Conservation (phyloP, 2,113 vertebrate genomes). For the Gavialis gangeticus region DNA sequence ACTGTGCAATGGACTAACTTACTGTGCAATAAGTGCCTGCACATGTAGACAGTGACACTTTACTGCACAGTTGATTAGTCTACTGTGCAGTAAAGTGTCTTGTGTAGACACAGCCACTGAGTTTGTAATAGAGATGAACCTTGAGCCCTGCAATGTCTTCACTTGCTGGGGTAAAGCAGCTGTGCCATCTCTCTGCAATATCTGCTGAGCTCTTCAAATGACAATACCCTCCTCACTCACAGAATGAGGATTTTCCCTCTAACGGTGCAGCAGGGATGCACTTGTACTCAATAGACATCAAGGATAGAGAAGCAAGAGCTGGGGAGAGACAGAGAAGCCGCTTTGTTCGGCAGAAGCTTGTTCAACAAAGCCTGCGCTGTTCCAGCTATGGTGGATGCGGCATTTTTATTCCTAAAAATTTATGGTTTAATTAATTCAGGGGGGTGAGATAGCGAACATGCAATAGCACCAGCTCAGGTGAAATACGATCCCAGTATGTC, state of each 20-base stretch:
- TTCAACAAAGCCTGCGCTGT: slow-evolving; percentile 72
- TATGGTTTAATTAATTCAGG: slow-evolving; percentile 78
- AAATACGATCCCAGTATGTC: slow-evolving; percentile 71
- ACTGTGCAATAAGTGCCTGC: no score
- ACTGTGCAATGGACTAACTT: no score
- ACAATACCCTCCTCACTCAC: neutral
- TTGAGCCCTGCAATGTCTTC: no score
- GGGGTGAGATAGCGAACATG: slow-evolving; percentile 68
- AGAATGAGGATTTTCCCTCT: slow-evolving; percentile 40
- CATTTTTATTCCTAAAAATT: slow-evolving; percentile 70
- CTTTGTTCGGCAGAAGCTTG: slow-evolving; percentile 70
- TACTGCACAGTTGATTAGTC: no score
- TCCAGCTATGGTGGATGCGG: slow-evolving; percentile 68
- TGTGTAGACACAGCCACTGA: no score
- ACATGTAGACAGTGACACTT: no score
- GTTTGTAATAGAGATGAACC: no score
- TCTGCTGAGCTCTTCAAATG: neutral
- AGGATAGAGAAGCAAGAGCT: slow-evolving; percentile 36
- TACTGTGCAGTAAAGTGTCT: no score
- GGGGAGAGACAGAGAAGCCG: slow-evolving; percentile 59
- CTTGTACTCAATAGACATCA: slow-evolving; percentile 69
- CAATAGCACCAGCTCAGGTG: slow-evolving; percentile 72
- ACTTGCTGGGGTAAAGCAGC: no score
- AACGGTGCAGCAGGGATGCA: neutral
- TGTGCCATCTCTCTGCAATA: neutral